A percentile compares a stretch with the other conserved stretches of the same genome.
Evolutionary conservation across 2,113 vertebrate genomes (phyloP).

Genomic region (Damaliscus lunatus): DNA sequence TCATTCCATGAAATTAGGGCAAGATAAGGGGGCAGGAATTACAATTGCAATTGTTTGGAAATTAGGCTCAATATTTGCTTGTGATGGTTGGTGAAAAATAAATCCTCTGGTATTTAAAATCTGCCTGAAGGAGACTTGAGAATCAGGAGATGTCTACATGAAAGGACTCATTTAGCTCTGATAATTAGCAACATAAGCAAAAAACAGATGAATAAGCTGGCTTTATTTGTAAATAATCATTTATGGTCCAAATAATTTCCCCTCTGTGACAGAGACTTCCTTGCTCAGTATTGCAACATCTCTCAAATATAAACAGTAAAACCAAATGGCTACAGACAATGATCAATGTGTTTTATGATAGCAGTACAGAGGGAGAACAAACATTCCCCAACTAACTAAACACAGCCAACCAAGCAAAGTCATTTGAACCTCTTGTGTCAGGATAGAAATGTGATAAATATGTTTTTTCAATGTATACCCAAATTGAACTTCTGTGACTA

Average conservation of each 20-base stretch:
- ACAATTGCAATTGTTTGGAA: slow-evolving; percentile 20
- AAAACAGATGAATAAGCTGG: slow-evolving; percentile 40
- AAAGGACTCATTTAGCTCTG: slow-evolving; percentile 40
- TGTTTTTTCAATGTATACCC: not conserved
- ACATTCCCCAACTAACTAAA: slow-evolving; percentile 7
- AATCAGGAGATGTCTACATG: not conserved
- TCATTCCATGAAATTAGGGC: not conserved
- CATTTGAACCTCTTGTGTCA: not conserved
- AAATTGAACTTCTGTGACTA: not conserved
- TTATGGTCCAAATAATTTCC: slow-evolving; percentile 41
- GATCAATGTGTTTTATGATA: slow-evolving; percentile 27
- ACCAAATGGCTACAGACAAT: not conserved
- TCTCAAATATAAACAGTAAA: slow-evolving; percentile 45
- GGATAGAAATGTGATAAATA: not conserved
- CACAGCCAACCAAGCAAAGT: not conserved
- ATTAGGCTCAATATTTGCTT: slow-evolving; percentile 54
- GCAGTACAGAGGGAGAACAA: not conserved
- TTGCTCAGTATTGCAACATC: slow-evolving; percentile 26
- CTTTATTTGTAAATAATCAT: slow-evolving; percentile 61
- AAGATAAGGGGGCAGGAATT: not conserved
- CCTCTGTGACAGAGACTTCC: slow-evolving; percentile 22
- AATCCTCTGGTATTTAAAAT: slow-evolving; percentile 32
- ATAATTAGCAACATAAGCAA: slow-evolving; percentile 45
- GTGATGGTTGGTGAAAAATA: slow-evolving; percentile 29
- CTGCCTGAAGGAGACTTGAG: not conserved